phyloP scores from a whole-genome alignment of 2,888 invertebrate species.

The Theretra japonica region DNA sequence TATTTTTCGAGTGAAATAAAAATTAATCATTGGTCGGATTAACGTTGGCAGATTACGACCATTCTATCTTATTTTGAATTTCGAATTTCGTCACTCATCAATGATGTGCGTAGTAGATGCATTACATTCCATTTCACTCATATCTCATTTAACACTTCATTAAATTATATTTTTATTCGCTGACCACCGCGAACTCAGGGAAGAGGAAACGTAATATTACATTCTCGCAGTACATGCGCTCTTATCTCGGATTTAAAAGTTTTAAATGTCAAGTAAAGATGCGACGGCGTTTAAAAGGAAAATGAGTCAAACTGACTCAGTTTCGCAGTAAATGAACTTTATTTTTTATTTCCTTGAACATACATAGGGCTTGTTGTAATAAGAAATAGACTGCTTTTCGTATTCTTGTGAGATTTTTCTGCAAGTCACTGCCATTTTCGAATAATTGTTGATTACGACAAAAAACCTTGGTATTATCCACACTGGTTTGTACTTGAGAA shows the following conservation, averaged over 20 bases:
- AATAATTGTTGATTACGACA: constrained; percentile 11
- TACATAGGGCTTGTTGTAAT: constrained; percentile 11
- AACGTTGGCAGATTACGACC: too few relatives aligned
- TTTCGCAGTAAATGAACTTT: constrained; percentile 33
- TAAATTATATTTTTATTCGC: too few relatives aligned
- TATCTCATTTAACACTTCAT: too few relatives aligned
- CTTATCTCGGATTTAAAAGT: constrained; percentile 17
- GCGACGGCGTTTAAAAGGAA: constrained; percentile 34
- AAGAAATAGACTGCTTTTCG: constrained; percentile 16
- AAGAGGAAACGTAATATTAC: constrained; percentile 12
- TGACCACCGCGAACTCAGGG: background rate
- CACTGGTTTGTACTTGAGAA: background rate
- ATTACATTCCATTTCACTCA: too few relatives aligned
- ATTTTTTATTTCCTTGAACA: constrained; percentile 27
- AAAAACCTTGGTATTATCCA: background rate
- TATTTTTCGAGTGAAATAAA: too few relatives aligned
- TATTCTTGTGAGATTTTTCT: constrained; percentile 12
- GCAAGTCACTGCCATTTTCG: constrained; percentile 1
- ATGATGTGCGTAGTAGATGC: too few relatives aligned
- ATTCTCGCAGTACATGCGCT: background rate
- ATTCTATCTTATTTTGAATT: too few relatives aligned
- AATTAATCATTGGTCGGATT: too few relatives aligned
- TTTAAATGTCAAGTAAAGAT: constrained; percentile 41
- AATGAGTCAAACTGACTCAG: constrained; percentile 43
- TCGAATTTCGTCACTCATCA: too few relatives aligned